Conservation (phyloP, 2,797 vertebrate species). For the Botia kubotai region DNA sequence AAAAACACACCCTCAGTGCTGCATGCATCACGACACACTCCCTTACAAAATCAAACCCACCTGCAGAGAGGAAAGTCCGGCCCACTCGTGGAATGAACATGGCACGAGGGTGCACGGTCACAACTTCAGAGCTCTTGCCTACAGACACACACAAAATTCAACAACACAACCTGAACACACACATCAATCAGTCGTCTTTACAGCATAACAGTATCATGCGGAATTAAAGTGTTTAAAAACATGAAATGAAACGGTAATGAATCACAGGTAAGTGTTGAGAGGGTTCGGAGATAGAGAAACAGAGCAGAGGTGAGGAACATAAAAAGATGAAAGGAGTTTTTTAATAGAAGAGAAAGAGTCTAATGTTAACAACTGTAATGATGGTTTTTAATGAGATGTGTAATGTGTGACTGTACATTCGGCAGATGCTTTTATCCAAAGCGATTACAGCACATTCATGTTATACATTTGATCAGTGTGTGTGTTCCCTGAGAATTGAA, state of each 20-base stretch:
- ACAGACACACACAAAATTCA: constrained; percentile 39
- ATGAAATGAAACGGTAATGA: neutral
- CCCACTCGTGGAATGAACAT: constrained; percentile 85
- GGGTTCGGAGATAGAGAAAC: constrained; percentile 18
- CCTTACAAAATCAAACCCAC: constrained; percentile 65
- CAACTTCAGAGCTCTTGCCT: constrained; percentile 80
- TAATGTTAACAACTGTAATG: neutral
- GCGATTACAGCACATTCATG: too few relatives aligned
- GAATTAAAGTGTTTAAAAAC: neutral
- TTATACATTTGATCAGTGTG: too few relatives aligned
- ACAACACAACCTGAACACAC: neutral
- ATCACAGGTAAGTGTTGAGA: constrained; percentile 32
- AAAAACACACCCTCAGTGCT: constrained; percentile 4
- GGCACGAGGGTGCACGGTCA: constrained; percentile 85
- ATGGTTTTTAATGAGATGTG: neutral
- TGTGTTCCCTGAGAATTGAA: too few relatives aligned
- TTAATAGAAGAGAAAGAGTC: constrained; percentile 18
- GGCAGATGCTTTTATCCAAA: too few relatives aligned
- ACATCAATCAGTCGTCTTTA: neutral
- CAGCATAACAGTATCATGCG: neutral
- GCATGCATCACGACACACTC: neutral
- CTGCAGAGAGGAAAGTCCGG: constrained; percentile 88
- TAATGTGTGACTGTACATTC: neutral
- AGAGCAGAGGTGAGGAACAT: neutral
- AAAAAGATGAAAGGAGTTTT: constrained; percentile 4